A percentile compares a stretch with the other conserved stretches of the same genome.
Conservation (phyloP, 2,797 vertebrate genomes). For the Sylvilagus floridanus region DNA sequence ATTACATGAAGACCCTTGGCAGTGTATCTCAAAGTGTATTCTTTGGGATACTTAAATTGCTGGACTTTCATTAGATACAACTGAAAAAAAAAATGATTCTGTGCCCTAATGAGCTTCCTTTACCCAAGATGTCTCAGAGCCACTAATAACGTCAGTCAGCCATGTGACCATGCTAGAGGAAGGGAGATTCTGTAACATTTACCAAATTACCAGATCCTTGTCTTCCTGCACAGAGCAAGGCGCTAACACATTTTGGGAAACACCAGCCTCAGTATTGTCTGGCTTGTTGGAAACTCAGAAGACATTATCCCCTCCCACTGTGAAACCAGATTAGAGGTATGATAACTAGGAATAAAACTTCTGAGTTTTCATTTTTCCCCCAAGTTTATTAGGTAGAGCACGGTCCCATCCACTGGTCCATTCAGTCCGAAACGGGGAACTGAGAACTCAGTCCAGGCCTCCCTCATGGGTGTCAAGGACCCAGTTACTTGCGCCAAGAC, state of each 20-base stretch:
- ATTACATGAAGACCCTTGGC: background rate
- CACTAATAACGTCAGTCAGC: slow-evolving; percentile 29
- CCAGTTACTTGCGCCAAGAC: too few relatives aligned
- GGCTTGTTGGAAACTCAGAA: slow-evolving; percentile 38
- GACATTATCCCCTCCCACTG: background rate
- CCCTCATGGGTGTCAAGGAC: too few relatives aligned
- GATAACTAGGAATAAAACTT: background rate
- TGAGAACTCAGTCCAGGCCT: too few relatives aligned
- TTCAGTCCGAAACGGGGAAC: too few relatives aligned
- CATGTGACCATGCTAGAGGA: slow-evolving; percentile 14
- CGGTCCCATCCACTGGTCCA: too few relatives aligned
- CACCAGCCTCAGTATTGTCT: background rate
- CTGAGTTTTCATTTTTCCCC: background rate
- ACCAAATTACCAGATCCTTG: background rate
- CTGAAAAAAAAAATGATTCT: slow-evolving; percentile 34
- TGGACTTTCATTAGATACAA: slow-evolving; percentile 13
- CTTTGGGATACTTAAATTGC: slow-evolving; percentile 39
- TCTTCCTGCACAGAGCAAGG: background rate
- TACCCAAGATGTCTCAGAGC: slow-evolving; percentile 37
- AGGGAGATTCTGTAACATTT: slow-evolving; percentile 44
- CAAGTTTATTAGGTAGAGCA: too few relatives aligned
- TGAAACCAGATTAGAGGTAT: slow-evolving; percentile 33
- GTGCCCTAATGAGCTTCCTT: slow-evolving; percentile 7
- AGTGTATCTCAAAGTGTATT: slow-evolving; percentile 40
- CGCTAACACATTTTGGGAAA: background rate